These are phyloP conservation scores for Hemitrygon akajei DNA, from an alignment of 2,797 vertebrate species.

Conservation along the genomic window DNA sequence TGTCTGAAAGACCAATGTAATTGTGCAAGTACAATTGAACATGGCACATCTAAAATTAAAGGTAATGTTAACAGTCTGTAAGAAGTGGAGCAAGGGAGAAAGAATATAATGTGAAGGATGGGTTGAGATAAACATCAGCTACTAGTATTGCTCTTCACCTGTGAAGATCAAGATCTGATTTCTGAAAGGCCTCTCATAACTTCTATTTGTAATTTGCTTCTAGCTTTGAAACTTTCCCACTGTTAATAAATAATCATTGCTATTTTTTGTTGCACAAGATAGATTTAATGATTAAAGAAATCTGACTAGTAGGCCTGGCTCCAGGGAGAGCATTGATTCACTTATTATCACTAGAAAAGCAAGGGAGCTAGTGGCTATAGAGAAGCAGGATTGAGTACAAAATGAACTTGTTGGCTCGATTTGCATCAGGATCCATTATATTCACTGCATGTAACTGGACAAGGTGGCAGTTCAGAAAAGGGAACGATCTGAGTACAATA, in stretches of 20 bases:
- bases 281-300: not conserved
- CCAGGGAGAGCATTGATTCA: not conserved
- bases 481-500: not conserved
- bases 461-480: not conserved
- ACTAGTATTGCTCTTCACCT: not conserved
- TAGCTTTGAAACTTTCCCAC: not conserved
- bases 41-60: not conserved
- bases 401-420: not conserved
- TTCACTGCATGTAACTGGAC: not conserved
- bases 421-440: not conserved
- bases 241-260: not conserved
- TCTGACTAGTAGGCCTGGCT: not conserved
- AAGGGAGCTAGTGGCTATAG: not conserved
- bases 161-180: not conserved
- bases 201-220: not conserved
- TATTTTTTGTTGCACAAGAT: not conserved
- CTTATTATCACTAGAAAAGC: not conserved
- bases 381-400: not conserved
- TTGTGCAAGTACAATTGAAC: not conserved
- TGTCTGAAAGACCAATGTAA: not conserved
- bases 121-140: not conserved
- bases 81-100: not conserved
- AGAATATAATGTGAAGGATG: not conserved
- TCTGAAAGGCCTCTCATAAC: not conserved
- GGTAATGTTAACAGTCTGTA: not conserved